These are phyloP conservation scores for Hyppa rectilinea DNA, from an alignment of 2,888 invertebrate genomes.

Conservation along the genomic window DNA sequence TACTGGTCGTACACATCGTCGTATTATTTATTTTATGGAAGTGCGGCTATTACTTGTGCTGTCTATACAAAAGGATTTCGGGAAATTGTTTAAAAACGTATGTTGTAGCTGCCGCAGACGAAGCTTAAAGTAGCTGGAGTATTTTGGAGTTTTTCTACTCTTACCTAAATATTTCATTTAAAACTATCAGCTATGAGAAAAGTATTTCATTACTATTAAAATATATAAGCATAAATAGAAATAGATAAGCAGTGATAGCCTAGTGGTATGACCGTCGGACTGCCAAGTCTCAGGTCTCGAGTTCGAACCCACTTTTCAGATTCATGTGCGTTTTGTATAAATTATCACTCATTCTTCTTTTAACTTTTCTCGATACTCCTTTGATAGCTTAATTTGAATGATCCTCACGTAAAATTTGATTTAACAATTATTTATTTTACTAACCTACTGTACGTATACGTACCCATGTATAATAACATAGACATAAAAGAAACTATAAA, in stretches of 20 bases:
- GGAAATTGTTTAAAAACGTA: neutral
- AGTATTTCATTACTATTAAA: too few species aligned
- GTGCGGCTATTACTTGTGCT: constrained; percentile 23
- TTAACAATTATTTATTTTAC: neutral
- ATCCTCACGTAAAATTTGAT: neutral
- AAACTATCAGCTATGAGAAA: neutral
- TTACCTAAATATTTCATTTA: neutral
- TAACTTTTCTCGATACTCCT: neutral
- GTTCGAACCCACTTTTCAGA: too few species aligned
- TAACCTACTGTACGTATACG: neutral
- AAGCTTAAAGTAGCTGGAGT: neutral
- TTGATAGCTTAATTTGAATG: neutral
- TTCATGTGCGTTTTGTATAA: too few species aligned
- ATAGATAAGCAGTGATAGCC: too few species aligned
- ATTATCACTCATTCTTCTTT: too few species aligned
- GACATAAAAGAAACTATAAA: neutral
- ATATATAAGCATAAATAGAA: too few species aligned
- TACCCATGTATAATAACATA: neutral
- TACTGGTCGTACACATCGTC: too few species aligned
- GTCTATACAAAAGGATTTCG: constrained; percentile 21
- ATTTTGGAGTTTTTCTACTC: neutral
- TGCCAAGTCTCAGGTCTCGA: too few species aligned
- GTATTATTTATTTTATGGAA: constrained; percentile 43
- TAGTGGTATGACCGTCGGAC: too few species aligned
- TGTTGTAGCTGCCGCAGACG: neutral